Evolutionary conservation across 2,888 invertebrate species (phyloP), one percentile per base, ranked within the genome.

Genomic region (Bombylius discolor): DNA sequence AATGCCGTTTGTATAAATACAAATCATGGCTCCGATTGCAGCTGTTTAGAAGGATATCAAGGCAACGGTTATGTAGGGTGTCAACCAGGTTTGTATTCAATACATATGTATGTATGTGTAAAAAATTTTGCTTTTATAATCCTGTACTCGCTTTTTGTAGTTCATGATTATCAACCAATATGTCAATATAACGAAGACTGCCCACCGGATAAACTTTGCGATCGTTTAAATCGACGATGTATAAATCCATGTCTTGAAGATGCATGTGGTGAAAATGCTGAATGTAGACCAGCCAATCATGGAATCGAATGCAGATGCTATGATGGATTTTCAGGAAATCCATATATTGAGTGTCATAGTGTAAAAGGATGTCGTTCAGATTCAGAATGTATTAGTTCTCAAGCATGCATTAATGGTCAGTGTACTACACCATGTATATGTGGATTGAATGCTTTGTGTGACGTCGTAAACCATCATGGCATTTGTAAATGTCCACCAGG

Each of bases 131-230:
- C 14, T 32, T 32, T 14, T 23, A 14, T 13, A 31, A 31, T 5
- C 3, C 44, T 39, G 32, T 39, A 39, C 42, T 13, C 31, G 36
- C 32, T 39, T 45, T 51, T 49, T 44, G 57, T 60, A 80, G 79
- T 75, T 14, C 67, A 69, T 39, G 70, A 72, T 49, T 71, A 77
- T 60, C 76, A 77, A 64, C 78, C 81, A 62, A 80, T 90, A 53
- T 92, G 92, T 69, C 91, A 91, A 70, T 90, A 89, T 72, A 91
- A 92, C 67, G 90, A 89, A 77, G 91, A 92, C 67, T 93, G 92
- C 69, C 89, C 90, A 55, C 87, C 88, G n/a, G 82, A 86, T 65
- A 83, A 88, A 65, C 76, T 89, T 32, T 93, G 92, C 70, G 91
- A 92, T 72, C 80, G 90, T 63, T 75, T 90, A 52, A 91, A 90